A percentile compares a stretch with the other conserved stretches of the same genome.
These are phyloP conservation scores for Meloidogyne hapla DNA, from an alignment of 1,140 invertebrate species.

Conservation along the genomic window DNA sequence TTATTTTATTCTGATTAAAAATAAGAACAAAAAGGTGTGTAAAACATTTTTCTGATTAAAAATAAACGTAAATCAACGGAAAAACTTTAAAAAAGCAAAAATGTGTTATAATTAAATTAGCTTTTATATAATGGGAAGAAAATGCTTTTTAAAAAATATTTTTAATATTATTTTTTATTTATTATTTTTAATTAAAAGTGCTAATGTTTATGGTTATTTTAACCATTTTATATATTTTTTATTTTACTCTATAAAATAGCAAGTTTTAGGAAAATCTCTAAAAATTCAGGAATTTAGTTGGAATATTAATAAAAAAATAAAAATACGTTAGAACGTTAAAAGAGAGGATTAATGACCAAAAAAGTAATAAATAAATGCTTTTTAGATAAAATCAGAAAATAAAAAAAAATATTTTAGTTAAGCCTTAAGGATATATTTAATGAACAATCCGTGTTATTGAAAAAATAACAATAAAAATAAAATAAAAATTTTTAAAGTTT, in stretches of 20 bases:
- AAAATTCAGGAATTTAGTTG: constrained; percentile 1
- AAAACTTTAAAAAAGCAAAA: too few species aligned
- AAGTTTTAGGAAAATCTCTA: background rate
- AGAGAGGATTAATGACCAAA: background rate
- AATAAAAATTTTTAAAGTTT: too few species aligned
- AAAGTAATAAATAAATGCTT: constrained; percentile 6
- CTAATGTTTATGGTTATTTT: background rate
- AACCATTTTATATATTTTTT: background rate
- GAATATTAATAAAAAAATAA: background rate
- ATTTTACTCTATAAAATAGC: background rate
- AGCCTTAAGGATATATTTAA: background rate
- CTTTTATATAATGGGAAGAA: background rate
- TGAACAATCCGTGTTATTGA: background rate
- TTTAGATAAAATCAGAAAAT: constrained; percentile 3
- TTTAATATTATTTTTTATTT: background rate
- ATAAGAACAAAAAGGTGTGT: too few species aligned
- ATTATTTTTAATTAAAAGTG: constrained; percentile 2
- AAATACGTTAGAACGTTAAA: background rate
- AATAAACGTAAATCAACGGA: too few species aligned
- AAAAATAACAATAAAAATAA: background rate
- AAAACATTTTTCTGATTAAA: too few species aligned
- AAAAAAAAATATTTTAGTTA: background rate
- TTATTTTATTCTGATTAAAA: too few species aligned
- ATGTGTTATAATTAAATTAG: too few species aligned
- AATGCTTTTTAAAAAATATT: background rate